These are phyloP conservation scores for Diabrotica balteata DNA, from an alignment of 2,888 invertebrate species.

Conservation along the genomic window DNA sequence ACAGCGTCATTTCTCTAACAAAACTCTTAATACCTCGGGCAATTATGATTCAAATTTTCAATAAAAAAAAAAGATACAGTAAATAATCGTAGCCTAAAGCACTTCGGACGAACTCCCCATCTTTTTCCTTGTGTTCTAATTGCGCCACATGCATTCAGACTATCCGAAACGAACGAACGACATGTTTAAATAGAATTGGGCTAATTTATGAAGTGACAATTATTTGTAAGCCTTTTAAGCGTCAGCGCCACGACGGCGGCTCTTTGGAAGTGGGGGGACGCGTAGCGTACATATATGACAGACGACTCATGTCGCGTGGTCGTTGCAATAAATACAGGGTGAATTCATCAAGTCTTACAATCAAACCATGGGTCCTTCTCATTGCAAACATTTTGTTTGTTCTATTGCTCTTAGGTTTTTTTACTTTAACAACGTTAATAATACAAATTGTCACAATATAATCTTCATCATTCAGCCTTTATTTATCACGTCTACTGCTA, in stretches of 20 bases:
- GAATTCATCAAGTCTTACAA: not conserved
- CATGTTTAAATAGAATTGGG: slow-evolving; percentile 58
- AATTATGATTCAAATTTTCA: too few relatives aligned
- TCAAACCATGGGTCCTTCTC: not conserved
- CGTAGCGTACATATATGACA: not conserved
- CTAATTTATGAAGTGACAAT: slow-evolving; percentile 59
- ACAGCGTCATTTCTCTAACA: too few relatives aligned
- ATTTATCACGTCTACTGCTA: too few relatives aligned
- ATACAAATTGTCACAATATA: too few relatives aligned
- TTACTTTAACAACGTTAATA: too few relatives aligned
- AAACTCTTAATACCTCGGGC: too few relatives aligned
- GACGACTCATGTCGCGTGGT: slow-evolving; percentile 8
- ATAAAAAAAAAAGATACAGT: too few relatives aligned
- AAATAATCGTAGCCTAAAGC: too few relatives aligned
- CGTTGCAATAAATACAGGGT: not conserved
- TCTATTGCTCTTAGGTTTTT: not conserved
- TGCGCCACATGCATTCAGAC: slow-evolving; percentile 28
- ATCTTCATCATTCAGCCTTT: too few relatives aligned
- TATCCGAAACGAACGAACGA: slow-evolving; percentile 24
- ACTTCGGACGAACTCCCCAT: not conserved
- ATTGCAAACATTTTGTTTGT: not conserved
- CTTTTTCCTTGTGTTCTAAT: slow-evolving; percentile 30
- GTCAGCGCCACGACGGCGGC: slow-evolving; percentile 5
- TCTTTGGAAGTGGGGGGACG: not conserved
- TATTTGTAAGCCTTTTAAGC: slow-evolving; percentile 52